phyloP scores from a whole-genome alignment of 2,888 invertebrate genomes.

The Campopleginae sp. region DNA sequence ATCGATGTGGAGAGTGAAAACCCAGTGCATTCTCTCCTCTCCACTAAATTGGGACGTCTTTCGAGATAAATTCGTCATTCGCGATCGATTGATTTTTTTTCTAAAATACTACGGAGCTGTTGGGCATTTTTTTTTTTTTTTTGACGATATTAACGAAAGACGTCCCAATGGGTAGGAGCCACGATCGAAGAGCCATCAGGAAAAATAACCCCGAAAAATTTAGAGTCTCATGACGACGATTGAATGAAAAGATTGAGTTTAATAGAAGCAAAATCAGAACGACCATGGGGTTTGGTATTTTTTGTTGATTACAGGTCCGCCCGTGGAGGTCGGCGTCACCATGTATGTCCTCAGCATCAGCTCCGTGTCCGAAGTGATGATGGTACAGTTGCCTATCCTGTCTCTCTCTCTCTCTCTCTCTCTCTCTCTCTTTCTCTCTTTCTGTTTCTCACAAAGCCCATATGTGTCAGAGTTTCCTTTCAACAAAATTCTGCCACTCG shows the following conservation, averaged over 20 bases:
- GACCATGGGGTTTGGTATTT: conserved; percentile 74
- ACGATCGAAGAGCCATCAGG: conserved; percentile 53
- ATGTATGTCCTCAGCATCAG: conserved; percentile 99
- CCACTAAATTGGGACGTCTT: conserved; percentile 42
- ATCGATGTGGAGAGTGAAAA: conserved; percentile 42
- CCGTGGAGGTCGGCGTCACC: conserved; percentile 98
- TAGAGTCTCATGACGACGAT: conserved; percentile 15
- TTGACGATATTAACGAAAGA: not conserved
- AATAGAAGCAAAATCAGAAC: conserved; percentile 64
- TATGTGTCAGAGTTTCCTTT: conserved; percentile 65
- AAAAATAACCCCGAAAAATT: conserved; percentile 52
- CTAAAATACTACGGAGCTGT: not conserved
- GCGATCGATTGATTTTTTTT: not conserved
- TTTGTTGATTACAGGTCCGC: conserved; percentile 93
- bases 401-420: conserved; percentile 70
- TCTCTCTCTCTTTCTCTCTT: conserved; percentile 57
- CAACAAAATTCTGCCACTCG: conserved; percentile 58
- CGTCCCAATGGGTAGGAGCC: conserved; percentile 32
- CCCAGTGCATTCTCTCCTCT: conserved; percentile 28
- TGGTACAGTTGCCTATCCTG: conserved; percentile 88
- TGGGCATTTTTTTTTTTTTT: not conserved
- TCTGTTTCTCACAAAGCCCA: conserved; percentile 74
- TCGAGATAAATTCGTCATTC: not conserved
- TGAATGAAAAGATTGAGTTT: conserved; percentile 29
- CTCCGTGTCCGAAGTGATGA: conserved; percentile 99